Conservation (phyloP, 2,797 vertebrate species). For the Echiichthys vipera region DNA sequence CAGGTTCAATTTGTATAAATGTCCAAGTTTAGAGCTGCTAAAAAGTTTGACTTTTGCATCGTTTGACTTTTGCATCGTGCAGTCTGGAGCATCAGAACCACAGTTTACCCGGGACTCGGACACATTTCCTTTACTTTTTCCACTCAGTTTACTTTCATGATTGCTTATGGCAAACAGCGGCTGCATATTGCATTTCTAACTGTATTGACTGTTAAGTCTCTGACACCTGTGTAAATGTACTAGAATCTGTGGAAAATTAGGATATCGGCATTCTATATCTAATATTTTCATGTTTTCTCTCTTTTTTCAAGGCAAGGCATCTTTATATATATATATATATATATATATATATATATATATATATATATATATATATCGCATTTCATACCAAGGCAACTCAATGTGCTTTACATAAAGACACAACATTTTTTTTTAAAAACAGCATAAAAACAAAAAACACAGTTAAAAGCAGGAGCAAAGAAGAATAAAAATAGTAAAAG, state of each 20-base stretch:
- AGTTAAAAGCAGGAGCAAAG: too few species aligned
- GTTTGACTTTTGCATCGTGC: too few species aligned
- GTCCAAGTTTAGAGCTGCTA: not conserved
- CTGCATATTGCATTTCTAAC: not conserved
- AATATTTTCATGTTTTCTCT: slow-evolving; percentile 30
- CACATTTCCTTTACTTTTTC: not conserved
- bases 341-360: too few species aligned
- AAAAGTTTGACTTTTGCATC: not conserved
- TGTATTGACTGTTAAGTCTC: not conserved
- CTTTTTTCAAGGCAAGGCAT: too few species aligned
- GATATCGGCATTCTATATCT: not conserved
- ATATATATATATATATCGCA: too few species aligned
- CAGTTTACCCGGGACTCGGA: not conserved
- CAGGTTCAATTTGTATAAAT: not conserved
- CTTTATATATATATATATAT: too few species aligned
- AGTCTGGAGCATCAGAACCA: not conserved
- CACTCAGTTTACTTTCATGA: not conserved
- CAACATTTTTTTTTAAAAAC: too few species aligned
- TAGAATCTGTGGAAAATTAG: not conserved
- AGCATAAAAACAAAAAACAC: too few species aligned
- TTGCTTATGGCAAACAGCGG: not conserved
- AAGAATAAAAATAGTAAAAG: too few species aligned
- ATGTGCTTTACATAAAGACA: too few species aligned
- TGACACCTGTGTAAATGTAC: not conserved
- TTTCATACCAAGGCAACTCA: too few species aligned